Evolutionary conservation across 1,140 invertebrate species (phyloP).

Genomic region (Probaryconus sp.): DNA sequence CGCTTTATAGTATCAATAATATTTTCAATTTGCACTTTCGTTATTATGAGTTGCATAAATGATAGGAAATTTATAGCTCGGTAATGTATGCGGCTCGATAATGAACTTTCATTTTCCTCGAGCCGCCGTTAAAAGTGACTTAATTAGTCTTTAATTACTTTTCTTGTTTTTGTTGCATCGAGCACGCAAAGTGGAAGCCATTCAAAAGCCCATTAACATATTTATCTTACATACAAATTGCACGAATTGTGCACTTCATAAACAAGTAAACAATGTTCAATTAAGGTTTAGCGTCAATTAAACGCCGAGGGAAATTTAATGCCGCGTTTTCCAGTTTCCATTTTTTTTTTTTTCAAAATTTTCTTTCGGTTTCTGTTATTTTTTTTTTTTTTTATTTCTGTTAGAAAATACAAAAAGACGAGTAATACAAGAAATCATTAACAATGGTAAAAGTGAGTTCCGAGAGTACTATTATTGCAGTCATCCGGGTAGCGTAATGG

Average conservation of each 20-base stretch:
- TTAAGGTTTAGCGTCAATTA: constrained; percentile 41
- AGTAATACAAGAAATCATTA: too few relatives aligned
- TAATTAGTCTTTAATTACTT: constrained; percentile 49
- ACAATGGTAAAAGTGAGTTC: constrained; percentile 3
- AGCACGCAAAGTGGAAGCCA: constrained; percentile 31
- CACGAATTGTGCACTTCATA: constrained; percentile 32
- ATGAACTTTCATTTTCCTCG: constrained; percentile 58
- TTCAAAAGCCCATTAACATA: constrained; percentile 37
- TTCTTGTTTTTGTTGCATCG: constrained; percentile 37
- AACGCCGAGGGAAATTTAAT: constrained; percentile 21
- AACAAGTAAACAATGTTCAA: constrained; percentile 44
- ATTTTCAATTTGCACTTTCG: constrained; percentile 39
- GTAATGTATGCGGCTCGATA: constrained; percentile 40
- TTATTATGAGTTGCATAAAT: constrained; percentile 29
- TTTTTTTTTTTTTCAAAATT: too few relatives aligned
- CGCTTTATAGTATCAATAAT: constrained; percentile 4
- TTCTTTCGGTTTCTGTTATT: too few relatives aligned
- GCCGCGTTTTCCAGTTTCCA: too few relatives aligned
- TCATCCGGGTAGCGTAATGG: constrained; percentile 3
- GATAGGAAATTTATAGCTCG: constrained; percentile 31
- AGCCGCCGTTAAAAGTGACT: constrained; percentile 50
- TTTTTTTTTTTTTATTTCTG: too few relatives aligned
- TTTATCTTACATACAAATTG: constrained; percentile 42
- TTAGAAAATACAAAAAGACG: too few relatives aligned
- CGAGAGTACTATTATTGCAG: not conserved